Base-by-base conservation (phyloP, 2,113 vertebrate species). In the Brachyistius frenatus region DNA sequence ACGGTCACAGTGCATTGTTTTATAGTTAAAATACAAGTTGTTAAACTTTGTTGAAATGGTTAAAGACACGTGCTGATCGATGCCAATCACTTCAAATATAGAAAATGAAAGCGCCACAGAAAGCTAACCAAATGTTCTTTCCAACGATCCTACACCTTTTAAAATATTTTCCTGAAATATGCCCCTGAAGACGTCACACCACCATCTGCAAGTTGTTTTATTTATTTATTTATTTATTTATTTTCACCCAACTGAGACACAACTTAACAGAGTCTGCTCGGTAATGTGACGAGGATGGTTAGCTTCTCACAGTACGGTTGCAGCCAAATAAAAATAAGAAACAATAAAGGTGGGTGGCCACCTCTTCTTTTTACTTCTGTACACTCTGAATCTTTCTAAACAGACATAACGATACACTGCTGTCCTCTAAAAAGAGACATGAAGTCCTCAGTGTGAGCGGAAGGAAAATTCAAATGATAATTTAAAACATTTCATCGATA, bases 321-420 rank as follows among this genome's bases (percentile, higher is more conserved):
- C 49, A 78, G 81, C 78, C 86, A 83, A 85, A 85, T 63, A 39
- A 80, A 76, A 82, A 52, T 65, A 63, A 81, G 71, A 73, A 81
- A 86, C 80, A 87, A 84, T 84, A 84, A 84, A 62, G 75, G 81
- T 90, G 78, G 86, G 74, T 72, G 78, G 85, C 5, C 39, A 35
- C 60, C 65, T 66, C 54, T 66, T 62, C 65, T 71, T 78, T 69
- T 70, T 78, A 66, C 39, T 55, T 44, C 47, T 71, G 58, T 16
- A 41, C 15, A 61, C 33, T 30, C 0, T 60, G 33, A 49, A 55
- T 81, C 54, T 78, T 60, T 81, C 37, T 35, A 46, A 75, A 36
- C 41, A 62, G 46, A 68, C 52, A 36, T n/a, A 61, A 65, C 8
- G 11, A 44, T 37, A 30, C 75, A 66, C 61, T 66, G 63, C 47